phyloP scores from a whole-genome alignment of 2,113 vertebrate species.

The Centrocercus urophasianus region DNA sequence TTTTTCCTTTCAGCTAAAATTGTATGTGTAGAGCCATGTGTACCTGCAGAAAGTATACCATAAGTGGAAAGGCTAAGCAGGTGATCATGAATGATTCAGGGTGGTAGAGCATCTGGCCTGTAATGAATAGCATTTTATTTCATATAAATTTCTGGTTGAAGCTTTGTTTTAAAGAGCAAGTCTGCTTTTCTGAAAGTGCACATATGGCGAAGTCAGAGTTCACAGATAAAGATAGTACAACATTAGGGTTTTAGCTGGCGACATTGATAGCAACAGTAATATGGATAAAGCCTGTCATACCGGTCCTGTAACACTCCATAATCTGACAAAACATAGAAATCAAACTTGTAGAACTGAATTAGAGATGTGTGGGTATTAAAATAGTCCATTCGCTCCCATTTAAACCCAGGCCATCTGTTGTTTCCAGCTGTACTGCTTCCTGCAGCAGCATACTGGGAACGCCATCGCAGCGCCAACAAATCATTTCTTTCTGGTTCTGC shows the following conservation, averaged over 20 bases:
- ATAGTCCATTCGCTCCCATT: conserved; percentile 74
- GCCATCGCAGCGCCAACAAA: conserved; percentile 47
- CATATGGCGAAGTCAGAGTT: conserved; percentile 62
- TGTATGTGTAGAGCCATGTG: not conserved
- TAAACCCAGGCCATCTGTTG: conserved; percentile 80
- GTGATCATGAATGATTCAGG: not conserved
- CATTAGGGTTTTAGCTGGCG: conserved; percentile 60
- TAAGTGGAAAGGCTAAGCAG: conserved; percentile 20
- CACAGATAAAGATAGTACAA: conserved; percentile 57
- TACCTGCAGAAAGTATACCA: not conserved
- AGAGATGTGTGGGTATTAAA: conserved; percentile 80
- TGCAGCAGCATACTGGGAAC: conserved; percentile 59
- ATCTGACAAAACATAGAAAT: conserved; percentile 76
- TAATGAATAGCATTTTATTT: conserved; percentile 31
- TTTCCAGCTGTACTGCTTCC: conserved; percentile 81
- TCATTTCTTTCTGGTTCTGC: conserved; percentile 5
- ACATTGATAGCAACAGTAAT: conserved; percentile 62
- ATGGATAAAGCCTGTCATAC: conserved; percentile 64
- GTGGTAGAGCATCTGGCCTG: conserved; percentile 11
- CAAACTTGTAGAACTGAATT: conserved; percentile 78
- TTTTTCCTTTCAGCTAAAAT: not conserved
- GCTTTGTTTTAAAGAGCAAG: conserved; percentile 42
- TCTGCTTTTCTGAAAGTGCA: conserved; percentile 29
- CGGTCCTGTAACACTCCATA: conserved; percentile 72
- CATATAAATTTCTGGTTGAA: conserved; percentile 8